Evolutionary conservation across 2,797 vertebrate species (phyloP).

Genomic region (Champsocephalus esox): DNA sequence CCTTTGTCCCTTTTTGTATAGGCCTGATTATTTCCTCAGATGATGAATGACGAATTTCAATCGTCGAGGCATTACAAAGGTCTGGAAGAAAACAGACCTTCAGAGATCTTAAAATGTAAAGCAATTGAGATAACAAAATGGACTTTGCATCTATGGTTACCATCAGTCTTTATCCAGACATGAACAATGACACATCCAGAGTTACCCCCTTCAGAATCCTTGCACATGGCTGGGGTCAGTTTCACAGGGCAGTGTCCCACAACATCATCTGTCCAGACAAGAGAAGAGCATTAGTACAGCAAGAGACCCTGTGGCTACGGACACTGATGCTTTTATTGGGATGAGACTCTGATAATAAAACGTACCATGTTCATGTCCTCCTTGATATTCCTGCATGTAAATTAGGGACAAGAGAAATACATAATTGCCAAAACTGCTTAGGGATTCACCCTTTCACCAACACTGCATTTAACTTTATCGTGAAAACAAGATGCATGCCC

Average conservation of each 20-base stretch:
- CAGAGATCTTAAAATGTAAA: background rate
- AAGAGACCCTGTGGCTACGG: background rate
- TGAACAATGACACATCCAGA: slow-evolving; percentile 36
- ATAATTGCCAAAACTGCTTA: background rate
- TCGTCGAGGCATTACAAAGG: background rate
- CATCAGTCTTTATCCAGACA: slow-evolving; percentile 49
- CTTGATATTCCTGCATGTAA: slow-evolving; percentile 16
- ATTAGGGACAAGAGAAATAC: background rate
- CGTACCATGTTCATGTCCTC: slow-evolving; percentile 39
- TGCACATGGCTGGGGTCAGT: slow-evolving; percentile 17
- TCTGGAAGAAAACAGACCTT: slow-evolving; percentile 53
- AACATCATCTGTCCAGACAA: slow-evolving; percentile 41
- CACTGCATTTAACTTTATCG: too few species aligned
- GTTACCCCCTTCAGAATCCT: fast-evolving
- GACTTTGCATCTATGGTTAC: slow-evolving; percentile 35
- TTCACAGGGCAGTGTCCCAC: slow-evolving; percentile 43
- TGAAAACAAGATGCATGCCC: too few species aligned
- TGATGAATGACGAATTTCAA: slow-evolving; percentile 31
- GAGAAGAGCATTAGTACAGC: background rate
- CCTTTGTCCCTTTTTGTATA: background rate
- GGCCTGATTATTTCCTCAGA: fast-evolving
- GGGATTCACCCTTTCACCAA: background rate
- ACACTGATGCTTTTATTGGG: background rate
- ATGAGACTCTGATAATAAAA: background rate
- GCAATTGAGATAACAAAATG: background rate